Conservation (phyloP, 2,888 invertebrate species). For the Hirudinaria manillensis region DNA sequence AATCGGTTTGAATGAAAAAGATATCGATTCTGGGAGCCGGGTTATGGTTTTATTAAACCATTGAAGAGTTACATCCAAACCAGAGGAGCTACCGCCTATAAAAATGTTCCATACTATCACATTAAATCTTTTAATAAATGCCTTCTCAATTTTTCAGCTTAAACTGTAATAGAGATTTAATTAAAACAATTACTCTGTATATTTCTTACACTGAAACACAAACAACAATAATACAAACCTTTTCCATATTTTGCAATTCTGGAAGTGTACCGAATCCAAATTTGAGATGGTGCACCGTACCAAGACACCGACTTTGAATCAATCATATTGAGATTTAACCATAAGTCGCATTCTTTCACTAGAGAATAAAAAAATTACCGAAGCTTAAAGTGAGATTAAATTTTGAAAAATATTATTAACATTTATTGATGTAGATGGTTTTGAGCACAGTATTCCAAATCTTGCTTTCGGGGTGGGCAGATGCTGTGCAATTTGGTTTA, state of each 20-base stretch:
- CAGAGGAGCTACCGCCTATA: slow-evolving; percentile 36
- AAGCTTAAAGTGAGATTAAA: neutral
- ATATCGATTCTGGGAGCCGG: slow-evolving; percentile 47
- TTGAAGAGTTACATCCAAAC: slow-evolving; percentile 43
- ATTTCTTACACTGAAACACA: neutral
- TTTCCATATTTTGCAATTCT: neutral
- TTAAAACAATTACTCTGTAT: neutral
- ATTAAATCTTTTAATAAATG: neutral
- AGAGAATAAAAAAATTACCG: neutral
- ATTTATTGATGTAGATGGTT: slow-evolving; percentile 39
- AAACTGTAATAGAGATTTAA: neutral
- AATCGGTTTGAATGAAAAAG: slow-evolving; percentile 43
- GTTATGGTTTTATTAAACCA: slow-evolving; percentile 47
- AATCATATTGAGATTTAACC: slow-evolving; percentile 39
- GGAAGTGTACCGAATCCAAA: slow-evolving; percentile 43
- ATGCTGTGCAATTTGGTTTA: slow-evolving; percentile 46
- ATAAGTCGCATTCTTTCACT: slow-evolving; percentile 40
- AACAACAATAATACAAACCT: neutral
- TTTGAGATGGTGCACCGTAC: slow-evolving; percentile 46
- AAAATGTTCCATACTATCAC: neutral
- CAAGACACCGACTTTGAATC: slow-evolving; percentile 38
- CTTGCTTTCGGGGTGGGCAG: slow-evolving; percentile 45
- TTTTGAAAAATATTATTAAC: slow-evolving; percentile 32
- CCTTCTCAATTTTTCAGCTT: too few species aligned
- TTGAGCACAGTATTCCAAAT: slow-evolving; percentile 42